Conservation (phyloP, 2,888 invertebrate genomes). For the Sphaerophoria rueppellii region DNA sequence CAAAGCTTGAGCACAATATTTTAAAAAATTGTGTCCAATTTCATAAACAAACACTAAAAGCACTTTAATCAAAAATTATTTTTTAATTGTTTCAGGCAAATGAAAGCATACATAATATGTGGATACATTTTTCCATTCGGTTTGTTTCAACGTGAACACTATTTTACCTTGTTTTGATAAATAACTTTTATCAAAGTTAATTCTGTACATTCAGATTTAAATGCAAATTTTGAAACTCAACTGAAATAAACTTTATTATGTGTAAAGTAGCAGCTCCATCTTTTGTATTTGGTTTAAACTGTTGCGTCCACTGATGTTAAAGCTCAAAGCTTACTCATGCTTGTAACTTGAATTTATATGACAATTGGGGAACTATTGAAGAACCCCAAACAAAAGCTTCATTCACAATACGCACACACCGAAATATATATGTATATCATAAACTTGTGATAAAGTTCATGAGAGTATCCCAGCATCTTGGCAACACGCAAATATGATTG, state of each 20-base stretch:
- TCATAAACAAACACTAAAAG: too few relatives aligned
- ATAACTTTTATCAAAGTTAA: too few relatives aligned
- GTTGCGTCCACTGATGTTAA: not conserved
- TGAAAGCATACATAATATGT: too few relatives aligned
- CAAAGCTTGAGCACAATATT: too few relatives aligned
- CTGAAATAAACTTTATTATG: not conserved
- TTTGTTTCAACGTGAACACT: too few relatives aligned
- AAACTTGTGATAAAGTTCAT: not conserved
- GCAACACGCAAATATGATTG: not conserved
- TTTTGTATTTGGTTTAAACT: slow-evolving; percentile 1
- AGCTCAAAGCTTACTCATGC: slow-evolving; percentile 15
- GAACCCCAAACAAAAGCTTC: slow-evolving; percentile 14
- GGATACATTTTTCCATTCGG: too few relatives aligned
- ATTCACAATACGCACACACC: slow-evolving; percentile 25
- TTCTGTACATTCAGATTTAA: not conserved
- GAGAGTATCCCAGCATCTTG: too few relatives aligned
- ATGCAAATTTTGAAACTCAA: not conserved
- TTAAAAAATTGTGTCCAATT: too few relatives aligned
- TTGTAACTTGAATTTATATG: not conserved
- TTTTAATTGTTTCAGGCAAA: too few relatives aligned
- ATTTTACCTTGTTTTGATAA: too few relatives aligned
- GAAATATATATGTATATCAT: not conserved
- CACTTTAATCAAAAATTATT: too few relatives aligned
- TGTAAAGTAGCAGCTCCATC: slow-evolving; percentile 19
- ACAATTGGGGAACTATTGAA: not conserved